A percentile compares a stretch with the other conserved stretches of the same genome.
These are phyloP conservation scores for Coilia nasus DNA, from an alignment of 2,797 vertebrate species.

Conservation along the genomic window DNA sequence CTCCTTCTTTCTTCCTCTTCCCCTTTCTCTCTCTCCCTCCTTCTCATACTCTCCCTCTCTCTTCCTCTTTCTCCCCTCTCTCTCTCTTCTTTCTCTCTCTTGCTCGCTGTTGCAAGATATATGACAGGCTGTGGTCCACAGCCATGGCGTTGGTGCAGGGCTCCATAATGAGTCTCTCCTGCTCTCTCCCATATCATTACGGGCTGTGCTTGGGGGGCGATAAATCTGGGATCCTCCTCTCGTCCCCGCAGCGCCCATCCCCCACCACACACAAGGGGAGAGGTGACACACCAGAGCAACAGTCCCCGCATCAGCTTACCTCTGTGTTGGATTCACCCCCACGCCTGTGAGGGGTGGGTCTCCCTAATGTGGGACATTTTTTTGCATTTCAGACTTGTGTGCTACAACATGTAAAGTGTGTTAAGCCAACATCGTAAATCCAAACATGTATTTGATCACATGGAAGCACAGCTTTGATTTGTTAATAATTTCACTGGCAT, in stretches of 20 bases:
- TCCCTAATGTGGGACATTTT: no score
- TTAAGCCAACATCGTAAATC: no score
- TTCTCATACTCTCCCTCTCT: constrained; percentile 23
- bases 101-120: constrained; percentile 48
- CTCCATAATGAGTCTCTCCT: constrained; percentile 54
- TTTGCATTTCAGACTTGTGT: no score
- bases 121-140: constrained; percentile 53
- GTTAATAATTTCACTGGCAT: no score
- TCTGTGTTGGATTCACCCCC: background rate
- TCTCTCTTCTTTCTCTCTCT: constrained; percentile 30
- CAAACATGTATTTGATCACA: no score
- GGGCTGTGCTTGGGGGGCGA: constrained; percentile 48
- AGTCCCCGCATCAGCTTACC: no score
- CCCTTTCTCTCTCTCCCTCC: constrained; percentile 43
- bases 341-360: no score
- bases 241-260: constrained; percentile 42
- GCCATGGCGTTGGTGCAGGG: constrained; percentile 46
- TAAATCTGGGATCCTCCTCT: constrained; percentile 55
- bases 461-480: no score
- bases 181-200: constrained; percentile 56
- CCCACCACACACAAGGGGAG: background rate
- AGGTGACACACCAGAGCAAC: background rate
- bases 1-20: constrained; percentile 1
- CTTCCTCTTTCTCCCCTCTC: constrained; percentile 27
- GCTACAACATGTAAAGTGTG: no score